A percentile compares a stretch with the other conserved stretches of the same genome.
Evolutionary conservation across 2,888 invertebrate species (phyloP).

Genomic region (Chloromyia formosa): DNA sequence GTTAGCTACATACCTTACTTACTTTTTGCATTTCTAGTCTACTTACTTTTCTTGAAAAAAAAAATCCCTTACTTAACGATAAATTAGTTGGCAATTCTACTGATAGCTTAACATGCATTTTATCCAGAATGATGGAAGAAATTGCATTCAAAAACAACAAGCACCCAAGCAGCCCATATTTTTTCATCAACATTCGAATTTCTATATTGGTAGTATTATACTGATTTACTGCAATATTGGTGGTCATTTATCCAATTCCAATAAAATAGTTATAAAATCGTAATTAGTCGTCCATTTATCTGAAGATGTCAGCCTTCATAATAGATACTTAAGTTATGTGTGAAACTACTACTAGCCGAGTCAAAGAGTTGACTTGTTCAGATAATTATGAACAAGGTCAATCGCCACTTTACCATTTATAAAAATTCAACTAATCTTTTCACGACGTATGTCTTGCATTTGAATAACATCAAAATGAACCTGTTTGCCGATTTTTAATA

Average conservation of each 20-base stretch:
- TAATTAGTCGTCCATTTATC: constrained; percentile 39
- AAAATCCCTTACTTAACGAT: too few relatives aligned
- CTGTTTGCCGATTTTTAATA: constrained; percentile 29
- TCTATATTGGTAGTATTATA: neutral
- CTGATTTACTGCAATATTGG: constrained; percentile 34
- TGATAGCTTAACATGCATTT: too few relatives aligned
- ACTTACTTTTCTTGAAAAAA: too few relatives aligned
- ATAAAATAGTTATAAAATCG: constrained; percentile 38
- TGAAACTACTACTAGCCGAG: constrained; percentile 20
- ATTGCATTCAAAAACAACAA: too few relatives aligned
- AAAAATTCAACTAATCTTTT: neutral
- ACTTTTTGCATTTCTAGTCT: too few relatives aligned
- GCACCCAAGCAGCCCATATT: too few relatives aligned
- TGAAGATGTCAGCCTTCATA: constrained; percentile 32
- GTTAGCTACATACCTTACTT: too few relatives aligned
- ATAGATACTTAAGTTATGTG: constrained; percentile 40
- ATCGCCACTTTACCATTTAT: constrained; percentile 8
- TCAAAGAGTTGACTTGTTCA: neutral
- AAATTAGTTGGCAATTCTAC: too few relatives aligned
- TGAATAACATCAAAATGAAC: constrained; percentile 28
- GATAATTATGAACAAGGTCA: constrained; percentile 30
- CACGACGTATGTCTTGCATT: constrained; percentile 8
- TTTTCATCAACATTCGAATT: too few relatives aligned
- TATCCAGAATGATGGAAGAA: too few relatives aligned
- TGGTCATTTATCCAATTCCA: constrained; percentile 27